Evolutionary conservation across 1,140 invertebrate genomes (phyloP).

Genomic region (Drosophila truncata): DNA sequence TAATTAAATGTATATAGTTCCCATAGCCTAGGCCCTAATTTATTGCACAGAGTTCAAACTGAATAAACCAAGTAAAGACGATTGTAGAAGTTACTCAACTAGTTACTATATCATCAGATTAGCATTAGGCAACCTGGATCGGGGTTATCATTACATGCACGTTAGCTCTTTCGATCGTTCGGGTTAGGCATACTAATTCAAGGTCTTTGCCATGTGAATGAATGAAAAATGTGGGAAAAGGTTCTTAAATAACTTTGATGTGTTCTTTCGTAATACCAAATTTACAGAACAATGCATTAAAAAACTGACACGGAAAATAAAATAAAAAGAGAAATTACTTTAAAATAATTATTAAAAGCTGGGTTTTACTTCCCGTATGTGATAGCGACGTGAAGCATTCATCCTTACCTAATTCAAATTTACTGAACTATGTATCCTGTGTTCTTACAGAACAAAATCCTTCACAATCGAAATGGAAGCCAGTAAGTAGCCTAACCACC

Average conservation of each 20-base stretch:
- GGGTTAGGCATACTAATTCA: conserved; percentile 40
- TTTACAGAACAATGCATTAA: background rate
- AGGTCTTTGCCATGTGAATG: conserved; percentile 26
- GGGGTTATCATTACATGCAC: conserved; percentile 64
- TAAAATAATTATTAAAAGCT: background rate
- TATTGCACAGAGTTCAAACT: conserved; percentile 63
- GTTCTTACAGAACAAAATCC: background rate
- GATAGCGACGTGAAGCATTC: background rate
- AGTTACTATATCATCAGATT: conserved; percentile 37
- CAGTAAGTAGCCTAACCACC: conserved; percentile 6
- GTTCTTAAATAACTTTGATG: conserved; percentile 1
- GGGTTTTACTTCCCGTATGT: background rate
- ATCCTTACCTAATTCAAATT: background rate
- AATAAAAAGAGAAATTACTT: background rate
- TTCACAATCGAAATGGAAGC: background rate
- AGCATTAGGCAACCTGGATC: conserved; percentile 40
- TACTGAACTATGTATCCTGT: background rate
- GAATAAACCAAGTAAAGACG: conserved; percentile 54
- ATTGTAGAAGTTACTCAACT: conserved; percentile 8
- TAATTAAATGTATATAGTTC: conserved; percentile 49
- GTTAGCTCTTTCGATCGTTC: conserved; percentile 17
- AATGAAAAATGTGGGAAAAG: conserved; percentile 34
- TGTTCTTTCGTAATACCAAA: background rate
- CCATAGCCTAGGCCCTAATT: conserved; percentile 62
- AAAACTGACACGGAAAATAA: background rate